phyloP scores from a whole-genome alignment of 1,140 invertebrate genomes.

The Megalopta genalis region DNA sequence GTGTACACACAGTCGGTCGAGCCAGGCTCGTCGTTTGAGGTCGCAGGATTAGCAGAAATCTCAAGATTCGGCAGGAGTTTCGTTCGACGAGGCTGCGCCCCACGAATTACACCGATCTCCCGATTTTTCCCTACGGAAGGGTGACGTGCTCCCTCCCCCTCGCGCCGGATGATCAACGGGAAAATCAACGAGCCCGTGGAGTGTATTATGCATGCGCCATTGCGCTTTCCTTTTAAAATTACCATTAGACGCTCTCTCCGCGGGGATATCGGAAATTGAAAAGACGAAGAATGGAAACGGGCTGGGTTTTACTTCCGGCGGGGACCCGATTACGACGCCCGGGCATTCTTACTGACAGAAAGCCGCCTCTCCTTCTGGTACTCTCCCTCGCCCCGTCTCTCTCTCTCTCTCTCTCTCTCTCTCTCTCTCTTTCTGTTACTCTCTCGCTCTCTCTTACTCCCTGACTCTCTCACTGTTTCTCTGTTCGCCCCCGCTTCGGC shows the following conservation, averaged over 20 bases:
- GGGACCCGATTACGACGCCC: constrained; percentile 35
- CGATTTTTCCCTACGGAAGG: neutral
- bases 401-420: too few species aligned
- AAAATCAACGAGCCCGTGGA: constrained; percentile 57
- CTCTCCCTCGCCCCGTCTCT: neutral
- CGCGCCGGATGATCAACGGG: constrained; percentile 48
- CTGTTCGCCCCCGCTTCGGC: too few species aligned
- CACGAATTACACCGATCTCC: constrained; percentile 18
- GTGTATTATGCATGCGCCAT: constrained; percentile 50
- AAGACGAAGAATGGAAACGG: constrained; percentile 42
- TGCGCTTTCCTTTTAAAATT: constrained; percentile 55
- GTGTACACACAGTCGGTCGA: too few species aligned
- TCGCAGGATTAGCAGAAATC: too few species aligned
- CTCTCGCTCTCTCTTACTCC: too few species aligned
- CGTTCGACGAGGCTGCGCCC: neutral
- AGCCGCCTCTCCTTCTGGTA: neutral
- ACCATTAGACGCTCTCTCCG: constrained; percentile 39
- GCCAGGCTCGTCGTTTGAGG: too few species aligned
- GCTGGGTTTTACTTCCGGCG: constrained; percentile 41
- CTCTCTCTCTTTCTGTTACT: too few species aligned
- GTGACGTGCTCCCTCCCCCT: too few species aligned
- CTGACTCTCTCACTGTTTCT: neutral
- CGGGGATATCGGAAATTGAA: constrained; percentile 50
- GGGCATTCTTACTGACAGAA: constrained; percentile 38
- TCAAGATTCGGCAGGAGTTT: neutral